Evolutionary conservation across 2,888 invertebrate genomes (phyloP).

Genomic region (Willowsia nigromaculata): DNA sequence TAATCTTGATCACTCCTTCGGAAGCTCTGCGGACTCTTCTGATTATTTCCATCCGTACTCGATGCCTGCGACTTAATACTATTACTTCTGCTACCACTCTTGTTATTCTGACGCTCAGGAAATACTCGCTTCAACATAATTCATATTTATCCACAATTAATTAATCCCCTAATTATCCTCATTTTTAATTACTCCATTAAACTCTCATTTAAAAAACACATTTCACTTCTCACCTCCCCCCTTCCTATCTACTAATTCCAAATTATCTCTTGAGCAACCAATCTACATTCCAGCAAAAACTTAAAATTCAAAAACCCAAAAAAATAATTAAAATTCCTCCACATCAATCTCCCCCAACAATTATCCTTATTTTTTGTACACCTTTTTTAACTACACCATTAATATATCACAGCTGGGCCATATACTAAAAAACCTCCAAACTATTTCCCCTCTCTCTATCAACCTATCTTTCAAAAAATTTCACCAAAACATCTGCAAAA

Average conservation of each 20-base stretch:
- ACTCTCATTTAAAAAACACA: background rate
- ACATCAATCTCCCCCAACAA: background rate
- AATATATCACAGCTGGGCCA: background rate
- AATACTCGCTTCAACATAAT: constrained; percentile 71
- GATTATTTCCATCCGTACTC: constrained; percentile 34
- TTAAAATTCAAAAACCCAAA: too few species aligned
- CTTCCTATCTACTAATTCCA: background rate
- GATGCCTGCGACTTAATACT: background rate
- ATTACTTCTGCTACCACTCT: constrained; percentile 53
- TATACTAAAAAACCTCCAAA: background rate
- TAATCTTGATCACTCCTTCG: background rate
- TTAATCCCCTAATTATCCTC: background rate
- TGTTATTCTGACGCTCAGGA: constrained; percentile 66
- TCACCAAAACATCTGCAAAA: constrained; percentile 39
- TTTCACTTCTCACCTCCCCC: background rate
- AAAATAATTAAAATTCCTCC: too few species aligned
- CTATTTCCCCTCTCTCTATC: background rate
- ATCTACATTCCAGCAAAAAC: too few species aligned
- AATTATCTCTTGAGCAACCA: too few species aligned
- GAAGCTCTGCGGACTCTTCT: background rate
- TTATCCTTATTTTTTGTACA: too few species aligned
- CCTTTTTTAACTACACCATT: background rate
- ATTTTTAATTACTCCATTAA: background rate
- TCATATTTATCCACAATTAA: constrained; percentile 41
- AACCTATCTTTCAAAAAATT: constrained; percentile 46